These are phyloP conservation scores for Geophilus truncorum DNA, from an alignment of 2,888 invertebrate genomes.

Conservation along the genomic window DNA sequence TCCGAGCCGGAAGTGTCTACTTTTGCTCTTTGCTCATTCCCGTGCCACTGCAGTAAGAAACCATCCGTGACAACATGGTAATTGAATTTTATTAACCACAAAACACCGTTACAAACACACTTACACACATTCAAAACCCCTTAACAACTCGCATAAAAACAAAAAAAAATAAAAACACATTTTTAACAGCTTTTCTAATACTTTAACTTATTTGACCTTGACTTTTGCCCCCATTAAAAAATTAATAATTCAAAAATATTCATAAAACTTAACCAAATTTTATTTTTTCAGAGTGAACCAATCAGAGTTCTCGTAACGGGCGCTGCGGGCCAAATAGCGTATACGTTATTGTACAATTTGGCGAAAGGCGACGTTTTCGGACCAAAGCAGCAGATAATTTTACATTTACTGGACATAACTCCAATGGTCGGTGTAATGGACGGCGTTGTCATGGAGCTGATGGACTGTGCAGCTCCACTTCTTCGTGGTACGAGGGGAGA, in stretches of 20 bases:
- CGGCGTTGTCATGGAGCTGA: conserved; percentile 96
- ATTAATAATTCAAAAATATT: too few relatives aligned
- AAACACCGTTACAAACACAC: neutral
- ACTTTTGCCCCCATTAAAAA: neutral
- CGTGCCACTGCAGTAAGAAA: neutral
- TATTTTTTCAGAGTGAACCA: conserved; percentile 51
- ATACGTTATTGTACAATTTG: conserved; percentile 89
- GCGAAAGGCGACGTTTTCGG: conserved; percentile 96
- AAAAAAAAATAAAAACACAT: neutral
- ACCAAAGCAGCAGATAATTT: conserved; percentile 71
- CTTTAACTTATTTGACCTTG: neutral
- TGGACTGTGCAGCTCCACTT: conserved; percentile 89
- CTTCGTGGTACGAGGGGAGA: conserved; percentile 57
- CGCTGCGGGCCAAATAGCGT: conserved; percentile 98
- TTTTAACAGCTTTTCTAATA: neutral
- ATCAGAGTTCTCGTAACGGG: conserved; percentile 94
- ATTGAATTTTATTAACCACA: neutral
- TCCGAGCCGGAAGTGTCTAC: neutral
- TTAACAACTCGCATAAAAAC: neutral
- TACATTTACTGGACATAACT: conserved; percentile 90
- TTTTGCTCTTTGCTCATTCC: neutral
- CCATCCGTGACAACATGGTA: neutral
- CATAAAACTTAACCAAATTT: neutral
- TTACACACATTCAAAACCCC: neutral
- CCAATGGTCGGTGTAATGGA: conserved; percentile 95